These are phyloP conservation scores for Natator depressus DNA, from an alignment of 2,113 vertebrate genomes.

Conservation along the genomic window DNA sequence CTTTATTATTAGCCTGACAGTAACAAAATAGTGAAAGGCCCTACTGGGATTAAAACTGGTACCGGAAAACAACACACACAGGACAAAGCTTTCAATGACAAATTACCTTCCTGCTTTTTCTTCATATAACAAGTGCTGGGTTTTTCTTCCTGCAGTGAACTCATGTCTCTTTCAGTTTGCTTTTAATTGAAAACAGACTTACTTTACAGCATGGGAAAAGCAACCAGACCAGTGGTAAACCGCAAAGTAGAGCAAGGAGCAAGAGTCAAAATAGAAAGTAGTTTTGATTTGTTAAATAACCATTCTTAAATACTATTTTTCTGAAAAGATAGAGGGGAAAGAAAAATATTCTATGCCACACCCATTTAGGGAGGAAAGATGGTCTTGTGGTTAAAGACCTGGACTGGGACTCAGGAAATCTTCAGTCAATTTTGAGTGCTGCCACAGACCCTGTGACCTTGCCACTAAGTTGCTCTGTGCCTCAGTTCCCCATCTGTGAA, in stretches of 20 bases:
- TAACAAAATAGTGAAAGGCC: neutral
- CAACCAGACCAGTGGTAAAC: conserved; percentile 54
- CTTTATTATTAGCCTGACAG: neutral
- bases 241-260: conserved; percentile 5
- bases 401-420: neutral
- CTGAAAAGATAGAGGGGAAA: neutral
- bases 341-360: neutral
- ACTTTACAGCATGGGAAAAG: conserved; percentile 5
- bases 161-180: conserved; percentile 40
- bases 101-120: conserved; percentile 18
- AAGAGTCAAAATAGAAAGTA: neutral
- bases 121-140: neutral
- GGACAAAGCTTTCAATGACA: neutral
- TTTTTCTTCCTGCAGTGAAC: conserved; percentile 5
- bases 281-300: conserved; percentile 40
- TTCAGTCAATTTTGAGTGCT: neutral
- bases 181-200: conserved; percentile 54
- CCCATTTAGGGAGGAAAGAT: neutral
- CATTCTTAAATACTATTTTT: neutral
- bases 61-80: neutral
- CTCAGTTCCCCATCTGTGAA: neutral
- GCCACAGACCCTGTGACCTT: neutral
- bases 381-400: neutral
- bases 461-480: neutral
- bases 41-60: conserved; percentile 13